Base-by-base conservation (phyloP, 2,888 invertebrate species). In the Erpobdella octoculata region DNA sequence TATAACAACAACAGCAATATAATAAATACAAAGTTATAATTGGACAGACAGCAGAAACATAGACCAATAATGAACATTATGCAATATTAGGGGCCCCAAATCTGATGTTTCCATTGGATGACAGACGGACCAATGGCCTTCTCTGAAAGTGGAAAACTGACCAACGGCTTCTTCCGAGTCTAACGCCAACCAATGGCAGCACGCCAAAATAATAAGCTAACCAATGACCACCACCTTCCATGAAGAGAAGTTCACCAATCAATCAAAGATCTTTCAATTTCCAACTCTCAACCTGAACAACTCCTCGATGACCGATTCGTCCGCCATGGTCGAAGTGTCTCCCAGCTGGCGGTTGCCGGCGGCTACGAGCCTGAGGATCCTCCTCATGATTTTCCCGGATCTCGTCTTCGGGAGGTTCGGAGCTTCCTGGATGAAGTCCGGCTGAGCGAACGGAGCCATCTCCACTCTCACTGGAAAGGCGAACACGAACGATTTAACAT, bases 341-440 rank as follows among this genome's bases (percentile, higher is more conserved):
- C 98, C 98, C 53, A 97, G 88, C 77, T 94, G 89, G 64, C 85
- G 86, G 81, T 96, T 94, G 48, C 92, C 91, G 1, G 90, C 85
- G 0, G 97, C 96, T 18, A 98, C 89, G 85, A 96, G 94, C 75
- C 95, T 87, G 74, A 98, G 85, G 73, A 98, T 90, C 75, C 98
- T 87, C 74, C 98, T 88, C 92, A 98, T 96, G 74, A 98, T 96
- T 85, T 98, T 98, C 1, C 98, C 98, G 0, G 96, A 96, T 65
- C 96, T 87, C 0, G 96, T 96, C 85, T 97, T 96, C 0, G 98
- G 98, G 75, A 98, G 85, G 0, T 90, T 91, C 0, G 94, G 92
- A 0, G 96, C 95, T 82, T 91, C 88, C 76, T 98, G 97, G 72
- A 98, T 89, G 46, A 90, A 88, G 81, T 97, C 97, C 0, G 97